Base-by-base conservation (phyloP, 2,888 invertebrate genomes). In the Luperina nickerlii region DNA sequence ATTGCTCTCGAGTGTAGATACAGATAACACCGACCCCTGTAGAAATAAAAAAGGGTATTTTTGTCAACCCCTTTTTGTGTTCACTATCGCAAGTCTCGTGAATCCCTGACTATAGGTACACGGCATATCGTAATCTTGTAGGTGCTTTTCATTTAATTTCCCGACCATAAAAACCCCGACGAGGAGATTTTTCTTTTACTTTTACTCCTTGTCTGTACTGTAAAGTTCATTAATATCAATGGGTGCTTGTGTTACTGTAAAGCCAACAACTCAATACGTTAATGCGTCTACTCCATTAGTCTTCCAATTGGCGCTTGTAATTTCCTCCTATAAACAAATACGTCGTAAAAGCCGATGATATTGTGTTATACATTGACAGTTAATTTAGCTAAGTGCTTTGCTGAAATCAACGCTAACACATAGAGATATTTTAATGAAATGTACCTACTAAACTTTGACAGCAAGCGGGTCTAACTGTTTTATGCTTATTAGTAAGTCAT, bases 371-470 rank as follows among this genome's bases (percentile, higher is more conserved):
- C 80, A 85, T 81, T 79, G 78, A 72, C 81, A 67, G 81, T 88
- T 91, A 88, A 93, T 93, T 92, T 91, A 79, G 85, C 74, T 85
- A 80, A 92, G 91, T 92, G 91, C 85, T 91, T 85, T 80, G 86
- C 54, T 74, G 74, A 88, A 90, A 90, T 90, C 86, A 84, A 88
- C 79, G 82, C 69, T 75, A 63, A 73, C 42, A 74, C 68, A 74
- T 38, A 69, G 1, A 42, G 5, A 60, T 74, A 79, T 63, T 76
- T 66, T 80, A 71, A 66, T 76, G 42, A 75, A 88, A 73, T 75
- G 60, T 27, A 38, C 38, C 38, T 38, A 67, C 75, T 68, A 68
- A 82, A 84, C 70, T 84, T 69, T 68, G 62, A 81, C 71, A 79
- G 66, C 38, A 42, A 70, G 32, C 27, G 7, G 66, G 38, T 76